Evolutionary conservation across 1,140 invertebrate genomes (phyloP).

Genomic region (Drosophila novamexicana): DNA sequence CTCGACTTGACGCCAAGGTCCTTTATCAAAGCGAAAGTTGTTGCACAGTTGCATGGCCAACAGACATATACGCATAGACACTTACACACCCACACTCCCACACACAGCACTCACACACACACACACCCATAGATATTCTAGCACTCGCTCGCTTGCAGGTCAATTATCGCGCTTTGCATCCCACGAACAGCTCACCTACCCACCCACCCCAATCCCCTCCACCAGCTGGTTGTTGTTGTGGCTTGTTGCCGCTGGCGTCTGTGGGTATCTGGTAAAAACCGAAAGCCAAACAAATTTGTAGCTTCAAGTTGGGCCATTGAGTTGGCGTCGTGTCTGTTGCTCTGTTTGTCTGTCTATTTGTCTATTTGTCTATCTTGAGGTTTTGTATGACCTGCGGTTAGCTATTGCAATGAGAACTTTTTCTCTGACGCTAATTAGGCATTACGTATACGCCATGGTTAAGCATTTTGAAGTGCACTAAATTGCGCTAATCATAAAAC

Average conservation of each 20-base stretch:
- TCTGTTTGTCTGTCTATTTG: not conserved
- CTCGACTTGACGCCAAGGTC: conserved; percentile 75
- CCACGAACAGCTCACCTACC: conserved; percentile 42
- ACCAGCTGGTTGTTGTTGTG: conserved; percentile 11
- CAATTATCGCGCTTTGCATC: conserved; percentile 78
- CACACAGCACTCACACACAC: conserved; percentile 2
- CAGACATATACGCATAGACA: conserved; percentile 16
- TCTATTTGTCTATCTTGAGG: conserved; percentile 28
- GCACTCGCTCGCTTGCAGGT: conserved; percentile 62
- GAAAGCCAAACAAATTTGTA: conserved; percentile 75
- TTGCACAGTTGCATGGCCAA: conserved; percentile 73
- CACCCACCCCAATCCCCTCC: not conserved
- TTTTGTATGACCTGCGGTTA: conserved; percentile 63
- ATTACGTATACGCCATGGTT: conserved; percentile 56
- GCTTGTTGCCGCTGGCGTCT: conserved; percentile 41
- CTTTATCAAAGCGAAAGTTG: conserved; percentile 79
- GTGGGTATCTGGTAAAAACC: conserved; percentile 35
- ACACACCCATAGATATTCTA: conserved; percentile 38
- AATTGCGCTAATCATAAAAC: conserved; percentile 72
- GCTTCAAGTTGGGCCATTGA: conserved; percentile 71
- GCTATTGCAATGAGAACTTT: conserved; percentile 69
- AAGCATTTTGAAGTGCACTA: conserved; percentile 57
- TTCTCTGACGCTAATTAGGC: conserved; percentile 68
- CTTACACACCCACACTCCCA: conserved; percentile 5
- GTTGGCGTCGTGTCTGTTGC: conserved; percentile 35